Conservation (phyloP, 2,888 invertebrate genomes). For the Poecilus cupreus region DNA sequence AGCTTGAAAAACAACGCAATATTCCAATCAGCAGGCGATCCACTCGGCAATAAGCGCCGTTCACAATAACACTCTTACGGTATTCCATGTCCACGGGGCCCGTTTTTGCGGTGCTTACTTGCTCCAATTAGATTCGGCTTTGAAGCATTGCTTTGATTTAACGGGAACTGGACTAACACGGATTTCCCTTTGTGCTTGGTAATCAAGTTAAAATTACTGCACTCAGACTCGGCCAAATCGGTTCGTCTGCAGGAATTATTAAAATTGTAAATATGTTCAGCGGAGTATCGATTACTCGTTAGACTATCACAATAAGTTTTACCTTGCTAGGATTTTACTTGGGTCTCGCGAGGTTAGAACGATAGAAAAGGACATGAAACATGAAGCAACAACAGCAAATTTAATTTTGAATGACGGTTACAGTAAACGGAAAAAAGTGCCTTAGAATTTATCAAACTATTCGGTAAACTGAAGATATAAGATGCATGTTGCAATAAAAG, state of each 20-base stretch:
- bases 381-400: too few relatives aligned
- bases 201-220: constrained; percentile 45
- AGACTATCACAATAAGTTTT: neutral
- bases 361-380: too few relatives aligned
- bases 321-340: neutral
- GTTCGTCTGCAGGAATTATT: neutral
- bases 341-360: too few relatives aligned
- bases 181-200: constrained; percentile 1
- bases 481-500: too few relatives aligned
- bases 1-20: too few relatives aligned
- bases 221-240: neutral
- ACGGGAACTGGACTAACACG: constrained; percentile 12
- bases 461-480: too few relatives aligned
- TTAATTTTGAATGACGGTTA: too few relatives aligned
- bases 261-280: neutral
- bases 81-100: neutral
- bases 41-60: neutral
- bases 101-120: constrained; percentile 2
- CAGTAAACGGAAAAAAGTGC: too few relatives aligned
- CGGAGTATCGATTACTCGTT: neutral
- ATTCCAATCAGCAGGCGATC: too few relatives aligned
- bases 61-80: neutral
- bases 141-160: constrained; percentile 4
- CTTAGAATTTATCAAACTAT: too few relatives aligned
- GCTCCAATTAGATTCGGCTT: constrained; percentile 22